phyloP scores from a whole-genome alignment of 2,113 vertebrate species.

The Scortum barcoo region DNA sequence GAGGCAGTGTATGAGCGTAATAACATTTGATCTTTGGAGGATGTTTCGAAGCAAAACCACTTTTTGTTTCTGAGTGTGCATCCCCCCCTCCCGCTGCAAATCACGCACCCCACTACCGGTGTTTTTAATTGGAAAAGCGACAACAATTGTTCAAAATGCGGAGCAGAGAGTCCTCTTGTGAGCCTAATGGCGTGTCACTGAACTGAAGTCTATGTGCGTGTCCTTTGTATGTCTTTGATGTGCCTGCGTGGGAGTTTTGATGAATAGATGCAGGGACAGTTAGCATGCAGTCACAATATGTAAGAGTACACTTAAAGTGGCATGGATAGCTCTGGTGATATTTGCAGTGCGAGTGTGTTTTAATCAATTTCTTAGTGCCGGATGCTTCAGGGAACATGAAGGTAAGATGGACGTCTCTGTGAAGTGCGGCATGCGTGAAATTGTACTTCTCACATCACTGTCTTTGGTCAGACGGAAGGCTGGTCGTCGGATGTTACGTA shows the following conservation, averaged over 20 bases:
- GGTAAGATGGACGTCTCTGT: slow-evolving; percentile 47
- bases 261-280: slow-evolving; percentile 61
- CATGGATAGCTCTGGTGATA: slow-evolving; percentile 41
- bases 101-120: slow-evolving; percentile 5
- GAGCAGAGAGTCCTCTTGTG: slow-evolving; percentile 20
- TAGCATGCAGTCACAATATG: slow-evolving; percentile 62
- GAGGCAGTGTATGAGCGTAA: slow-evolving; percentile 16
- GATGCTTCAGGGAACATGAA: slow-evolving; percentile 58
- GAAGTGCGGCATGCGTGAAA: slow-evolving; percentile 71
- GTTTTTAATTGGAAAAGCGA: slow-evolving; percentile 45
- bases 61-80: slow-evolving; percentile 39
- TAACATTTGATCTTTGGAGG: slow-evolving; percentile 54
- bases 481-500: not conserved
- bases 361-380: slow-evolving; percentile 60
- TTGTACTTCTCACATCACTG: slow-evolving; percentile 66
- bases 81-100: slow-evolving; percentile 26
- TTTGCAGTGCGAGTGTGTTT: slow-evolving; percentile 28
- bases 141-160: slow-evolving; percentile 33
- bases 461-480: slow-evolving; percentile 55
- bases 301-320: slow-evolving; percentile 44
- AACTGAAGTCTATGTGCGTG: not conserved
- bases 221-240: slow-evolving; percentile 42
- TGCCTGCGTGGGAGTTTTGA: slow-evolving; percentile 63
- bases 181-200: slow-evolving; percentile 16
- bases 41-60: slow-evolving; percentile 43